phyloP scores from a whole-genome alignment of 1,140 invertebrate genomes.

The Pissodes strobi region DNA sequence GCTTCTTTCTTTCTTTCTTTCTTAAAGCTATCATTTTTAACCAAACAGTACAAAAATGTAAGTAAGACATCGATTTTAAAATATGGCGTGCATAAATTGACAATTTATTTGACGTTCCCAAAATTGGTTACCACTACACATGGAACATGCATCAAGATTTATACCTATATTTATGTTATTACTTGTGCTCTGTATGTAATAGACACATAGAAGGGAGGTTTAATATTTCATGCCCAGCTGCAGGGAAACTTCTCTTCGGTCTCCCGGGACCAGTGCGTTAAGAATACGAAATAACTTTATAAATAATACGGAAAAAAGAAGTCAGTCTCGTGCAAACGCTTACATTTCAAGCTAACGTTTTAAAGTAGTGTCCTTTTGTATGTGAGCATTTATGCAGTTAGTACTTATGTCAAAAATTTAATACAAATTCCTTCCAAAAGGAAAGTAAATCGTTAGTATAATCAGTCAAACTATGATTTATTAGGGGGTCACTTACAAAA shows the following conservation, averaged over 20 bases:
- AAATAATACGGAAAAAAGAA: slow-evolving; percentile 27
- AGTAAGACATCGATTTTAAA: slow-evolving; percentile 7
- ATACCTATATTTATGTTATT: slow-evolving; percentile 35
- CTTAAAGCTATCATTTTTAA: no score
- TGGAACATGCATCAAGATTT: slow-evolving; percentile 26
- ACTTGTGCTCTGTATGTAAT: slow-evolving; percentile 38
- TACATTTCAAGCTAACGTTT: no score
- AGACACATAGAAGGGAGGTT: slow-evolving; percentile 36
- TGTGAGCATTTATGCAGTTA: no score
- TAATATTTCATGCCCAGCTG: slow-evolving; percentile 41
- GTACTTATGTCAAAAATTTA: no score
- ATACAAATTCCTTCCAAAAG: no score
- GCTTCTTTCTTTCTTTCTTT: no score
- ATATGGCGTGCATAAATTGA: slow-evolving; percentile 7
- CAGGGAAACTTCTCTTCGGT: slow-evolving; percentile 26
- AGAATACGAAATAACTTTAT: slow-evolving; percentile 40
- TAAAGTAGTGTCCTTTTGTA: no score
- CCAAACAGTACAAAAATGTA: no score
- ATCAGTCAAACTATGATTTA: no score
- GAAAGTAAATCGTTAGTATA: no score
- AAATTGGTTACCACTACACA: slow-evolving; percentile 15
- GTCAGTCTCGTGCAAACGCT: background rate
- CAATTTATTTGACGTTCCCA: slow-evolving; percentile 16
- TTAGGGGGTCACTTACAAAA: no score
- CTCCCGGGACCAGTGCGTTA: slow-evolving; percentile 32